Conservation (phyloP, 2,113 vertebrate species). For the Suncus etruscus region DNA sequence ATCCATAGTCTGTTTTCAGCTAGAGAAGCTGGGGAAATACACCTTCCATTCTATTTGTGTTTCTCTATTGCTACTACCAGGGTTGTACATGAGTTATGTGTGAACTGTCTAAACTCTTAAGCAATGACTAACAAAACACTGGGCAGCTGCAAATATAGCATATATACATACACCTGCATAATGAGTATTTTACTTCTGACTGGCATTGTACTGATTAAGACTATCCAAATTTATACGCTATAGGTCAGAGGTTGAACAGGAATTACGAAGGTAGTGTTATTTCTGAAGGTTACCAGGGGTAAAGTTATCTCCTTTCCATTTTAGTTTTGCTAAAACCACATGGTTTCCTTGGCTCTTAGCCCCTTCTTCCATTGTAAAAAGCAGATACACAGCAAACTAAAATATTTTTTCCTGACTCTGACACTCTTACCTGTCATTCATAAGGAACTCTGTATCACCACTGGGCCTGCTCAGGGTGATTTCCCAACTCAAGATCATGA, state of each 20-base stretch:
- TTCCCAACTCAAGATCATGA: not conserved
- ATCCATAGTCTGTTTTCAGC: too few species aligned
- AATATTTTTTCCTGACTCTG: not conserved
- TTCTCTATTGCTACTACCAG: not conserved
- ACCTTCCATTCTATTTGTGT: accelerated
- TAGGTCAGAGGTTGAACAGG: not conserved
- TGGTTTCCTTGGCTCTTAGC: not conserved
- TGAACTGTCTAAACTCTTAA: not conserved
- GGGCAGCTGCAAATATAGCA: not conserved
- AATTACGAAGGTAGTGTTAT: not conserved
- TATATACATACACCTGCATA: not conserved
- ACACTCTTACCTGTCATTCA: not conserved
- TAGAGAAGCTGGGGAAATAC: not conserved
- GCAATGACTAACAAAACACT: not conserved
- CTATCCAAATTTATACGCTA: not conserved
- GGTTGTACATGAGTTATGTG: not conserved
- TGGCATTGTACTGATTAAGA: not conserved
- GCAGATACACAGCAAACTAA: too few species aligned
- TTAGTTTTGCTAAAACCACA: accelerated
- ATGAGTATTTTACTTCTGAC: not conserved
- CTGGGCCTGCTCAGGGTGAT: not conserved
- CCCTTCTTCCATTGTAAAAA: not conserved
- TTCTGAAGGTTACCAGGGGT: not conserved
- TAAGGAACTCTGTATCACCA: too few species aligned
- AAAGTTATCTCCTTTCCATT: not conserved